Evolutionary conservation across 2,888 invertebrate genomes (phyloP).

Genomic region (Tuta absoluta): DNA sequence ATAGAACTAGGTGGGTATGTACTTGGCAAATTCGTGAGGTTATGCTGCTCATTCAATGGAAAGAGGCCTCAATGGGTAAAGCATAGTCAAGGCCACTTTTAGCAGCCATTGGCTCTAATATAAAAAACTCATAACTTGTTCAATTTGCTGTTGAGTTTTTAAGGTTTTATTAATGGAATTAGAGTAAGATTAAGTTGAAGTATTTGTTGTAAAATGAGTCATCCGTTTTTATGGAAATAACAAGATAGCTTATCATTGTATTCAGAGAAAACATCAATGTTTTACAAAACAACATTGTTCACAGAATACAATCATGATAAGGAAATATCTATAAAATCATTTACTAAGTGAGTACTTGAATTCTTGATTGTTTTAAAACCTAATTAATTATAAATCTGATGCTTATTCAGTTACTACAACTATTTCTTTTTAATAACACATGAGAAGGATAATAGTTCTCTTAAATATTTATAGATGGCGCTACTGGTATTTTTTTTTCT

Average conservation of each 20-base stretch:
- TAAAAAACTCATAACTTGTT: slow-evolving; percentile 21
- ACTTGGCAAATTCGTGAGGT: slow-evolving; percentile 40
- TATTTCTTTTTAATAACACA: too few relatives aligned
- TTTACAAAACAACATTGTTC: slow-evolving; percentile 1
- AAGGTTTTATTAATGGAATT: background rate
- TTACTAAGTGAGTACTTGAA: background rate
- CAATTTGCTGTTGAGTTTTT: background rate
- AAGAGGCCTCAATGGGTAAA: slow-evolving; percentile 49
- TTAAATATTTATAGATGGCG: too few relatives aligned
- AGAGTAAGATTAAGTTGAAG: background rate
- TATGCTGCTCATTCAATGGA: slow-evolving; percentile 38
- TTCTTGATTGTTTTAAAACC: too few relatives aligned
- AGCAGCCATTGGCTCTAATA: slow-evolving; percentile 29
- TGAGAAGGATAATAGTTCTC: too few relatives aligned
- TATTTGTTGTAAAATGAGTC: background rate
- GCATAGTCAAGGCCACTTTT: slow-evolving; percentile 34
- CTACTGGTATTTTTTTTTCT: too few relatives aligned
- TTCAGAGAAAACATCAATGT: slow-evolving; percentile 13
- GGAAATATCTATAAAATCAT: background rate
- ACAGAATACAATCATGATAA: background rate
- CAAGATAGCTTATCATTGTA: slow-evolving; percentile 32
- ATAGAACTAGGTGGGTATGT: slow-evolving; percentile 24
- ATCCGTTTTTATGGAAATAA: slow-evolving; percentile 23
- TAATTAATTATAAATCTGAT: too few relatives aligned
- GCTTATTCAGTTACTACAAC: too few relatives aligned